Base-by-base conservation (phyloP, 2,113 vertebrate species). In the Butastur rufipennis region DNA sequence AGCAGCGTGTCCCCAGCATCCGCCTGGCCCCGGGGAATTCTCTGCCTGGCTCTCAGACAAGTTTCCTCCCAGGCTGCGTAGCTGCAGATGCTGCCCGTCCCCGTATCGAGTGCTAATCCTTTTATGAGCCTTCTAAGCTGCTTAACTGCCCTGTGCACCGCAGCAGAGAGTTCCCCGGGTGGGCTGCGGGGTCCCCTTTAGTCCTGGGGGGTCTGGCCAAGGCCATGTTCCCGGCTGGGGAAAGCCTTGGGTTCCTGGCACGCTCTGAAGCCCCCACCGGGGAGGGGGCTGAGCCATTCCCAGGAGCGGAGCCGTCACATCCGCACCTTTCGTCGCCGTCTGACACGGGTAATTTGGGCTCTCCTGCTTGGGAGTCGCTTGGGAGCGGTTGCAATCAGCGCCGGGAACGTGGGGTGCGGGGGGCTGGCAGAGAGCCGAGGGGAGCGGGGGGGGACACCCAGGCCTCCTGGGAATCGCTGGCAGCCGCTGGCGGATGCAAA, bases 141-240 rank as follows among this genome's bases (percentile, higher is more conserved):
- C 70, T 97, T 65, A 84, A 26, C 14, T 13, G n/a, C 81, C 67
- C 40, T 0, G 3, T 17, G 22, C 32, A 52, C 68, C 1, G 0
- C 79, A 55, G 79, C 72, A 52, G 18, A 29, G 53, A 9, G 42
- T 56, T 88, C 75, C 48, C 16, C 0, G 23, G 6, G n/a, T 45
- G 79, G 55, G 15, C 56, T 16, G 11, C 0, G 2, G 18, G 5
- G 27, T 74, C 47, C 17, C 68, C 36, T 7, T 19, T 16, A 45
- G 11, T 20, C 13, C 6, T 0, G 0, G 8, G 32, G 6, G 34
- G 10, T 32, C 34, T 0, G 4, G 1, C 52, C 6, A 22, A 36
- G 29, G 66, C 16, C 15, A 1, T 36, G 42, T 9, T 40, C 8
- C 29, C 0, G 0, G 18, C 68, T 89, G 43, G 78, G 32, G 66